These are phyloP conservation scores for Ochlodes sylvanus DNA, from an alignment of 2,888 invertebrate species.

Conservation along the genomic window DNA sequence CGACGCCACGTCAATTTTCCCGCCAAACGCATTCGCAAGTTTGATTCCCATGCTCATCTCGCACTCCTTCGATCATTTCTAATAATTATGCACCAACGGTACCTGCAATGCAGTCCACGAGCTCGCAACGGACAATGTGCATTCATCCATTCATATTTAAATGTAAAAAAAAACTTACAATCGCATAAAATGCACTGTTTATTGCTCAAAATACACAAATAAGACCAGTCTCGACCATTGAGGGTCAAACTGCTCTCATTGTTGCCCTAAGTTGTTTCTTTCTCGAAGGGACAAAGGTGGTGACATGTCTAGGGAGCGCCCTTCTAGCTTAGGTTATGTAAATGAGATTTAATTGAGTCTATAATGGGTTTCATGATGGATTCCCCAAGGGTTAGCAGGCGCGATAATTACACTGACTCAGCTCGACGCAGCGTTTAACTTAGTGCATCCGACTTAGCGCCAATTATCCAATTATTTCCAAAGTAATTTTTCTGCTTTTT, in stretches of 20 bases:
- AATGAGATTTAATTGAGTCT: slow-evolving; percentile 85
- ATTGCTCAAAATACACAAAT: slow-evolving; percentile 85
- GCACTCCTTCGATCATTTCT: slow-evolving; percentile 73
- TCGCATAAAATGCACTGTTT: slow-evolving; percentile 84
- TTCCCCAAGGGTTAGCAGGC: slow-evolving; percentile 61
- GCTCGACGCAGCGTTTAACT: slow-evolving; percentile 45
- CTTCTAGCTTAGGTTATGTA: slow-evolving; percentile 73
- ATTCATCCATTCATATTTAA: slow-evolving; percentile 79
- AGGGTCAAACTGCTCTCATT: slow-evolving; percentile 80
- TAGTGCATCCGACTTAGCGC: slow-evolving; percentile 36
- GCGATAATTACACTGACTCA: slow-evolving; percentile 75
- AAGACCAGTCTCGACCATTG: slow-evolving; percentile 72
- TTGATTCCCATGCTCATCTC: slow-evolving; percentile 71
- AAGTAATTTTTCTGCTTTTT: slow-evolving; percentile 18
- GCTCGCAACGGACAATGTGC: slow-evolving; percentile 84
- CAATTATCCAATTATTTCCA: slow-evolving; percentile 41
- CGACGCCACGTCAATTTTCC: slow-evolving; percentile 64
- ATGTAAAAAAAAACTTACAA: slow-evolving; percentile 68
- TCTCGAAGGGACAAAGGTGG: slow-evolving; percentile 81
- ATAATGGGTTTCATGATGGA: slow-evolving; percentile 79
- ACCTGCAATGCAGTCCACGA: slow-evolving; percentile 81
- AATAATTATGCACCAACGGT: slow-evolving; percentile 80
- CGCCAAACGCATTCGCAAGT: slow-evolving; percentile 63
- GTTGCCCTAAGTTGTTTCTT: slow-evolving; percentile 76
- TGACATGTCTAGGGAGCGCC: slow-evolving; percentile 73